Evolutionary conservation across 2,113 vertebrate genomes (phyloP).

Genomic region (Trematomus loennbergii): DNA sequence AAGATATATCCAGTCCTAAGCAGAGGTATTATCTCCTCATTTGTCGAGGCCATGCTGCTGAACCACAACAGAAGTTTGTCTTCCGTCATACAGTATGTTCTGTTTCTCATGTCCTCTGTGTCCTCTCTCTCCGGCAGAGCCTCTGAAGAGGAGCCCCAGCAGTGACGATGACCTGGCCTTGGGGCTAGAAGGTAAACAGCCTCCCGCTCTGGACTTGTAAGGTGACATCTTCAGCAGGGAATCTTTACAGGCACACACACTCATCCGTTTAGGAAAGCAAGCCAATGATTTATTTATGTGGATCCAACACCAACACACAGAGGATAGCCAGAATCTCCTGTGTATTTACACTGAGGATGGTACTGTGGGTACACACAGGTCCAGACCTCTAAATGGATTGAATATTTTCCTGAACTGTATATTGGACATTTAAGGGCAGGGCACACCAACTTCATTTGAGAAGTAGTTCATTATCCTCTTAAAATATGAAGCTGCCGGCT

Average conservation of each 20-base stretch:
- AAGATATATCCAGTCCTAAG: too few relatives aligned
- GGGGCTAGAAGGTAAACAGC: slow-evolving; percentile 72
- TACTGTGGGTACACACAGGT: background rate
- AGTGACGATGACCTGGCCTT: slow-evolving; percentile 71
- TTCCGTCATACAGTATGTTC: background rate
- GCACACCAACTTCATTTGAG: too few relatives aligned
- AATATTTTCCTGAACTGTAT: background rate
- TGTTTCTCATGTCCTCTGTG: background rate
- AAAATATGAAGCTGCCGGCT: too few relatives aligned
- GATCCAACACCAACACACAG: background rate
- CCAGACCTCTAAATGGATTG: background rate
- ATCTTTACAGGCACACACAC: slow-evolving; percentile 1
- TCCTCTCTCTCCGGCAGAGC: slow-evolving; percentile 32
- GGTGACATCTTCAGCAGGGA: slow-evolving; percentile 5
- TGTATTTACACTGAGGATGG: background rate
- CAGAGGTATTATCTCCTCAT: too few relatives aligned
- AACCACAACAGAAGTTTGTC: background rate
- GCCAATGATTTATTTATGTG: background rate
- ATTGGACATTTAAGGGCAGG: background rate
- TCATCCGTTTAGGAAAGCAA: slow-evolving; percentile 2
- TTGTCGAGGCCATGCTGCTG: too few relatives aligned
- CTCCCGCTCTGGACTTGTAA: slow-evolving; percentile 31
- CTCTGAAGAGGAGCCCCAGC: slow-evolving; percentile 47
- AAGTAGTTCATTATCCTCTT: too few relatives aligned
- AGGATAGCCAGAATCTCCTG: background rate